These are phyloP conservation scores for Eciton burchellii DNA, from an alignment of 1,140 invertebrate genomes.

Conservation along the genomic window DNA sequence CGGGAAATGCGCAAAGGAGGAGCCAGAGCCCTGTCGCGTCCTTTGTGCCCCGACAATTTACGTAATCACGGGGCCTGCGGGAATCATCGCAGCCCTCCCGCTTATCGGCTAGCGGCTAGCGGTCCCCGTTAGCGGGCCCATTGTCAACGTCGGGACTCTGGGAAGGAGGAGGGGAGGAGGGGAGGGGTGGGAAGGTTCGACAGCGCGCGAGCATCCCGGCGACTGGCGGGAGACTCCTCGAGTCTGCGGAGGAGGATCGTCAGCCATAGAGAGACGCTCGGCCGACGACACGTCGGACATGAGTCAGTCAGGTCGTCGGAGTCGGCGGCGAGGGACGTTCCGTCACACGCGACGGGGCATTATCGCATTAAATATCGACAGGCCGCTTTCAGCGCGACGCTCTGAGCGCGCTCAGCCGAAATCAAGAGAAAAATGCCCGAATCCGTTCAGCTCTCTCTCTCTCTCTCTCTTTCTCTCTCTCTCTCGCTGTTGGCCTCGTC, in stretches of 20 bases:
- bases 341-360: conserved; percentile 82
- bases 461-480: not conserved
- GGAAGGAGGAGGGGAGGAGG: too few relatives aligned
- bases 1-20: too few relatives aligned
- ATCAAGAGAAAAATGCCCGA: conserved; percentile 79
- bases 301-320: conserved; percentile 76
- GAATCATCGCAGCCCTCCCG: not conserved
- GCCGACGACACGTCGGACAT: conserved; percentile 68
- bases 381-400: conserved; percentile 79
- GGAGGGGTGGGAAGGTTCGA: conserved; percentile 34
- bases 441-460: conserved; percentile 56
- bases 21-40: too few relatives aligned
- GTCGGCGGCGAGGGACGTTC: conserved; percentile 75
- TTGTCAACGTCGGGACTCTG: conserved; percentile 8
- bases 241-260: conserved; percentile 48
- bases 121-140: conserved; percentile 20
- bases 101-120: not conserved
- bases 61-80: not conserved
- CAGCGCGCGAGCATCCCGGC: conserved; percentile 39
- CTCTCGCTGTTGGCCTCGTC: not conserved
- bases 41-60: not conserved
- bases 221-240: conserved; percentile 41
- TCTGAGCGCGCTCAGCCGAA: conserved; percentile 67
- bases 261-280: conserved; percentile 52
- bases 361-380: conserved; percentile 85